phyloP scores from a whole-genome alignment of 1,140 invertebrate genomes.

The Schmidtea mediterranea region DNA sequence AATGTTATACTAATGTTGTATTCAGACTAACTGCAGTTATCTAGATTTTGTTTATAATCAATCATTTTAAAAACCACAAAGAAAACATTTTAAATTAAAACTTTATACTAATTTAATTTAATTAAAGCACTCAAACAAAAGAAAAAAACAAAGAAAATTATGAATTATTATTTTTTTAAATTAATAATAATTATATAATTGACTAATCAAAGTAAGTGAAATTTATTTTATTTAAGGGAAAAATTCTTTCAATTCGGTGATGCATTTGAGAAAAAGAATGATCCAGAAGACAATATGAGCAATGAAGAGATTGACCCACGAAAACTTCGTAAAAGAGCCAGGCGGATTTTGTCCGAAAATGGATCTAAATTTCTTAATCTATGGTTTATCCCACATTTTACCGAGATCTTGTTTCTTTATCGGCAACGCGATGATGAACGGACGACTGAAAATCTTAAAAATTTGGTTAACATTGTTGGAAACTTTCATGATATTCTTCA shows the following conservation, averaged over 20 bases:
- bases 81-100: background rate
- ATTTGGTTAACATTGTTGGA: constrained; percentile 14
- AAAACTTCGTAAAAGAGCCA: constrained; percentile 17
- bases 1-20: too few species aligned
- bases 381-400: constrained; percentile 25
- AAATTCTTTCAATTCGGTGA: constrained; percentile 24
- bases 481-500: constrained; percentile 20
- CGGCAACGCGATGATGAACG: constrained; percentile 15
- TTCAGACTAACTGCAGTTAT: too few species aligned
- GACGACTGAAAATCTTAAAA: constrained; percentile 13
- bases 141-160: too few species aligned
- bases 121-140: too few species aligned
- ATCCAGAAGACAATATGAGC: constrained; percentile 9
- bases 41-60: too few species aligned
- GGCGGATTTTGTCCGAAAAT: constrained; percentile 17
- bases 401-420: constrained; percentile 20
- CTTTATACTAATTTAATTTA: background rate
- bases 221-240: constrained; percentile 11
- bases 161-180: too few species aligned
- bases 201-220: background rate
- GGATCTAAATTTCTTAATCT: constrained; percentile 21
- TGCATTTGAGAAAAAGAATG: constrained; percentile 18
- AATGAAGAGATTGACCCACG: constrained; percentile 16
- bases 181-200: too few species aligned
- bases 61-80: too few species aligned